Percentiles rank a stretch among this genome's conserved stretches.
Evolutionary conservation across 2,113 vertebrate genomes (phyloP).

Genomic region (Dissostichus mawsoni): DNA sequence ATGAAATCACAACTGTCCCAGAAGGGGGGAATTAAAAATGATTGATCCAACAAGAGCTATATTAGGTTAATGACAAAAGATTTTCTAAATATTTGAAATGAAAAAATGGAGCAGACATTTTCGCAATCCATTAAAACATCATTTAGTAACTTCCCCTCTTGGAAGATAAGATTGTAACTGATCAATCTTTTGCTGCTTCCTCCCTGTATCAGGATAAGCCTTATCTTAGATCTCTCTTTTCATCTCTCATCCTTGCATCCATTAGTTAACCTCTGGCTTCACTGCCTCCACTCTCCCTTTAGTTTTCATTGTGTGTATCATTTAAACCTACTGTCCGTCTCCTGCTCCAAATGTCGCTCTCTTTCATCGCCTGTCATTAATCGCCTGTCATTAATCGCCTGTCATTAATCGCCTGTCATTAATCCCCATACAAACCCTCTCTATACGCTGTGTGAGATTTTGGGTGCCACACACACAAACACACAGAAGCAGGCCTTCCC

Average conservation of each 20-base stretch:
- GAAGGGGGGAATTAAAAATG: slow-evolving; percentile 11
- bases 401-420: slow-evolving; percentile 1
- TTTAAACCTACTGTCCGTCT: slow-evolving; percentile 6
- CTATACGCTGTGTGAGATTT: slow-evolving; percentile 18
- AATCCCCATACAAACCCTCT: not conserved
- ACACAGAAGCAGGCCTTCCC: not conserved
- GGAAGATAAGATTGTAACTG: not conserved
- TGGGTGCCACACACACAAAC: not conserved
- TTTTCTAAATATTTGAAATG: slow-evolving; percentile 25
- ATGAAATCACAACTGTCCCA: slow-evolving; percentile 52
- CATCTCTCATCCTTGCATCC: not conserved
- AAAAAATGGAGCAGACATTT: slow-evolving; percentile 4
- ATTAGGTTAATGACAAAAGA: slow-evolving; percentile 1
- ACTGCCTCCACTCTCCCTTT: not conserved
- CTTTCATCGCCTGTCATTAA: slow-evolving; percentile 21
- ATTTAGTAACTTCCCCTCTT: not conserved
- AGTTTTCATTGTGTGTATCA: not conserved
- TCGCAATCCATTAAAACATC: not conserved
- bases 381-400: slow-evolving; percentile 6
- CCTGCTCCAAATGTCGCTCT: not conserved
- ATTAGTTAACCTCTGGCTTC: slow-evolving; percentile 1
- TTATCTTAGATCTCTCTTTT: not conserved
- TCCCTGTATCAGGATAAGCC: not conserved
- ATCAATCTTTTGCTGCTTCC: not conserved
- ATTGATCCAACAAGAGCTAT: slow-evolving; percentile 22